These are phyloP conservation scores for Timandra comae DNA, from an alignment of 2,888 invertebrate genomes.

Conservation along the genomic window DNA sequence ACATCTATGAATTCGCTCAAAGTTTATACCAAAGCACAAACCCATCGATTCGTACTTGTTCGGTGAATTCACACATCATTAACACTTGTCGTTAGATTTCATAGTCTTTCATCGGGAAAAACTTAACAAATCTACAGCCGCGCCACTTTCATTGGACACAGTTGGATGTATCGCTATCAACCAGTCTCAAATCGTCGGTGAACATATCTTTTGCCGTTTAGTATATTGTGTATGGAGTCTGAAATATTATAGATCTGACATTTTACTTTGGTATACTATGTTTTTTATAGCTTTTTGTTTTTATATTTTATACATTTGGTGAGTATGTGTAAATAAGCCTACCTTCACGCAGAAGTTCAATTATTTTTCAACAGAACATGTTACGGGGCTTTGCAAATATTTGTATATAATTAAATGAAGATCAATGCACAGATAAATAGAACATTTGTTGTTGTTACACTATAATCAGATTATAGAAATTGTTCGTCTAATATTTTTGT, in stretches of 20 bases:
- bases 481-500: too few species aligned
- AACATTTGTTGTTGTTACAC: too few species aligned
- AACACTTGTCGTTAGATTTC: constrained; percentile 65
- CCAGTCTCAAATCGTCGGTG: constrained; percentile 5
- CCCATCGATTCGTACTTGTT: constrained; percentile 73
- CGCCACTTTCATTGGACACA: constrained; percentile 7
- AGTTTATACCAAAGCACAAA: constrained; percentile 76
- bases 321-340: too few species aligned
- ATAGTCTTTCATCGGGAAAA: constrained; percentile 73
- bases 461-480: too few species aligned
- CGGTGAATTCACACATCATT: constrained; percentile 63
- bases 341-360: too few species aligned
- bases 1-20: constrained; percentile 72
- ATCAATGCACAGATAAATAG: too few species aligned
- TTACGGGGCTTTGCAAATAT: too few species aligned
- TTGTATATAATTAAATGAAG: too few species aligned
- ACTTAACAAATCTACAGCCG: constrained; percentile 66
- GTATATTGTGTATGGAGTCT: constrained; percentile 30
- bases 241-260: constrained; percentile 46
- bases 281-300: too few species aligned
- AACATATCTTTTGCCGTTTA: constrained; percentile 58
- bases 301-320: too few species aligned
- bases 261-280: constrained; percentile 7
- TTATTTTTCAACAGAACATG: too few species aligned
- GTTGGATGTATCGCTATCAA: too few species aligned